Evolutionary conservation across 2,113 vertebrate genomes (phyloP).

Genomic region (Kryptolebias marmoratus): DNA sequence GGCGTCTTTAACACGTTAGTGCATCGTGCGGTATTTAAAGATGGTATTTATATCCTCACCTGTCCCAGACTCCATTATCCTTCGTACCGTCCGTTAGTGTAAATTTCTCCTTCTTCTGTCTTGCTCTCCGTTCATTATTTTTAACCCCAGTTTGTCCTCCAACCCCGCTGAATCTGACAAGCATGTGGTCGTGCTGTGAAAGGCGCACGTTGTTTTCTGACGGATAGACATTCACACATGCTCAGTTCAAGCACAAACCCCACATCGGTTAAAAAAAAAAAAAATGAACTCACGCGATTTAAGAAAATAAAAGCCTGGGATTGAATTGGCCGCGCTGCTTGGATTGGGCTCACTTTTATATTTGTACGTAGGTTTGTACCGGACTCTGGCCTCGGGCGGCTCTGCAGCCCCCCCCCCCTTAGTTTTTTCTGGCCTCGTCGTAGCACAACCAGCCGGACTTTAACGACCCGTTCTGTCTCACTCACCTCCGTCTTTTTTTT

Average conservation of each 20-base stretch:
- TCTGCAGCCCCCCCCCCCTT: slow-evolving; percentile 55
- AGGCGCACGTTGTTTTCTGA: slow-evolving; percentile 62
- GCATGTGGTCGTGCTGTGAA: slow-evolving; percentile 60
- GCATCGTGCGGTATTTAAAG: slow-evolving; percentile 74
- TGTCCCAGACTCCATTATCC: slow-evolving; percentile 51
- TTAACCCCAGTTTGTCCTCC: not conserved
- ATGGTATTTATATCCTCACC: slow-evolving; percentile 69
- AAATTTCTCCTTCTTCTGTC: slow-evolving; percentile 59
- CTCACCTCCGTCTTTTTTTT: slow-evolving; percentile 30
- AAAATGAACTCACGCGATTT: no score
- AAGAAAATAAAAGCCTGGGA: slow-evolving; percentile 23
- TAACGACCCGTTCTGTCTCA: slow-evolving; percentile 52
- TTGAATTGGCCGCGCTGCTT: slow-evolving; percentile 62
- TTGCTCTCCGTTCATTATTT: slow-evolving; percentile 33
- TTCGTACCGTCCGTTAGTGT: slow-evolving; percentile 73
- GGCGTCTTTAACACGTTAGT: slow-evolving; percentile 67
- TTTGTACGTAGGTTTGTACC: slow-evolving; percentile 80
- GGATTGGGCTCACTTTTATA: slow-evolving; percentile 75
- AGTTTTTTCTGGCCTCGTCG: slow-evolving; percentile 45
- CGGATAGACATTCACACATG: slow-evolving; percentile 56
- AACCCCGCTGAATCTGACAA: slow-evolving; percentile 60
- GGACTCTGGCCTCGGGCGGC: slow-evolving; percentile 72
- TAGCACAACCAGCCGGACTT: slow-evolving; percentile 55
- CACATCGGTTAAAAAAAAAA: slow-evolving; percentile 51
- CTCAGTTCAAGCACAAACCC: slow-evolving; percentile 79